Percentiles rank a stretch among this genome's conserved stretches.
These are phyloP conservation scores for Salpingus planirostris DNA, from an alignment of 2,888 invertebrate genomes.

Conservation along the genomic window DNA sequence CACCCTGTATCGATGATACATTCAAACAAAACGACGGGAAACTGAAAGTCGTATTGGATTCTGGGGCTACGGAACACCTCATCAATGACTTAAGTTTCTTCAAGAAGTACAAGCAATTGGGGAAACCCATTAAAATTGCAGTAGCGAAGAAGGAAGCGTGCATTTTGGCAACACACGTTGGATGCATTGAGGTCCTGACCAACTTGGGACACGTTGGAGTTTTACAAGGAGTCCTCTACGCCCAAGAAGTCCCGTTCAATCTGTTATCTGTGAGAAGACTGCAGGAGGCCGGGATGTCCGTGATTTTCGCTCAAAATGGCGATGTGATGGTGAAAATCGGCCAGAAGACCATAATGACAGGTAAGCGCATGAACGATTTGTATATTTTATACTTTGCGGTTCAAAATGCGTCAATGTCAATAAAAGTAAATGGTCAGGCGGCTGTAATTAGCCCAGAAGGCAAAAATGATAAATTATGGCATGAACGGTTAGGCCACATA, in stretches of 20 bases:
- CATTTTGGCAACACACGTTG: conserved; percentile 1
- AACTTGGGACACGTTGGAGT: conserved; percentile 3
- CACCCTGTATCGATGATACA: not conserved
- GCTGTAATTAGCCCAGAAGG: not conserved
- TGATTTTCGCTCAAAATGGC: conserved; percentile 25
- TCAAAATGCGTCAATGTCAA: not conserved
- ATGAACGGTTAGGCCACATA: no score
- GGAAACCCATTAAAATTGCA: not conserved
- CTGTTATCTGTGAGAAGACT: conserved; percentile 22
- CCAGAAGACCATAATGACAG: conserved; percentile 17
- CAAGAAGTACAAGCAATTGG: not conserved
- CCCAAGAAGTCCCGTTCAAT: conserved; percentile 26
- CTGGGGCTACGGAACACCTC: not conserved
- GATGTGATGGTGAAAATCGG: conserved; percentile 16
- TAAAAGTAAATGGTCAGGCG: not conserved
- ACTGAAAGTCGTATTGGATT: not conserved
- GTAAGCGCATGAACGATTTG: conserved; percentile 11
- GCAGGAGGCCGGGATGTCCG: conserved; percentile 22
- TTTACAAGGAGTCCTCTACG: conserved; percentile 22
- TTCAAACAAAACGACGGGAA: not conserved
- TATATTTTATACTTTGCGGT: conserved; percentile 1
- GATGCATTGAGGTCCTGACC: not conserved
- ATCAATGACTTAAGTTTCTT: not conserved
- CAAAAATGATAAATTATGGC: conserved; percentile 3
- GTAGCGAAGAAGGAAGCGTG: not conserved